A percentile compares a stretch with the other conserved stretches of the same genome.
These are phyloP conservation scores for Ciconia stormi DNA, from an alignment of 2,113 vertebrate species.

Conservation along the genomic window DNA sequence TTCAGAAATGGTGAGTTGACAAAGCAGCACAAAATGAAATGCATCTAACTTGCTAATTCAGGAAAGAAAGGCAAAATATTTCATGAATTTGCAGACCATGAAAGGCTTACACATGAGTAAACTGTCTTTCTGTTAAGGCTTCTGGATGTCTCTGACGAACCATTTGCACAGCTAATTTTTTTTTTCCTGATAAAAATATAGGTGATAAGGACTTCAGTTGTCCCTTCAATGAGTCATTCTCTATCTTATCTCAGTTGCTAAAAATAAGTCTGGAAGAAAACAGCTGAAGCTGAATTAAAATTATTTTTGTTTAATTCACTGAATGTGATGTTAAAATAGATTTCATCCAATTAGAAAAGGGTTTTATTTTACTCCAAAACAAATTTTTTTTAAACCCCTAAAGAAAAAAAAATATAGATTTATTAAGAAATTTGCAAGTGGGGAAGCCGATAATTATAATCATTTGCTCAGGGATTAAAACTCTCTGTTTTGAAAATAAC, in stretches of 20 bases:
- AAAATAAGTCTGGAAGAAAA: neutral
- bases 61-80: neutral
- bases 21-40: neutral
- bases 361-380: neutral
- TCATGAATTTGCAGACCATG: neutral
- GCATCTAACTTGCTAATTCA: neutral
- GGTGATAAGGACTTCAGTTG: neutral
- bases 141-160: neutral
- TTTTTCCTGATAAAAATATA: neutral
- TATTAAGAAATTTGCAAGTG: neutral
- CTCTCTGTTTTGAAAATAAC: neutral
- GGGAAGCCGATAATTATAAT: neutral
- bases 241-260: neutral
- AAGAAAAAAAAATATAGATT: neutral
- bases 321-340: neutral
- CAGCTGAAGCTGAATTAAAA: neutral
- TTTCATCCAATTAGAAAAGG: neutral
- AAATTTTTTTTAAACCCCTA: neutral
- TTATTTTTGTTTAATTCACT: neutral
- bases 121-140: neutral
- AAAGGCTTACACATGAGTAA: neutral
- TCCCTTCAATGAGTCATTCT: neutral
- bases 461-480: neutral
- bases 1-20: neutral
- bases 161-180: neutral